Conservation (phyloP, 2,888 invertebrate genomes). For the Protula sp. region DNA sequence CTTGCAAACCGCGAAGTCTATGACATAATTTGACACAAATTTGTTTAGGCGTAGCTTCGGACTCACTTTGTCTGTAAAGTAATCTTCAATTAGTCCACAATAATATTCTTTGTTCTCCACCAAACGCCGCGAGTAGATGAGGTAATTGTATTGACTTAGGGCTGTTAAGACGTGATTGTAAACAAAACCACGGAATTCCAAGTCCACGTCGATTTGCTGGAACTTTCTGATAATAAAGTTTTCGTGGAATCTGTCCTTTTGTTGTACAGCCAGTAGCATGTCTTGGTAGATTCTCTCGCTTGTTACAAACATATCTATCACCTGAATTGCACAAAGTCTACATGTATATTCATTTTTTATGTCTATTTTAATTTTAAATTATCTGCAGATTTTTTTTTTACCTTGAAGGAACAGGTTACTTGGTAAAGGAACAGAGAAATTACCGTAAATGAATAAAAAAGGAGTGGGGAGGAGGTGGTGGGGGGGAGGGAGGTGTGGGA, state of each 20-base stretch:
- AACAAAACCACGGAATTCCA: slow-evolving; percentile 42
- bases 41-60: neutral
- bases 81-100: neutral
- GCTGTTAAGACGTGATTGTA: slow-evolving; percentile 27
- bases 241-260: slow-evolving; percentile 28
- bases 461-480: no score
- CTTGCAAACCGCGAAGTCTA: neutral
- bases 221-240: slow-evolving; percentile 37
- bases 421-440: no score
- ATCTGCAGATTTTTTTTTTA: no score
- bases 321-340: no score
- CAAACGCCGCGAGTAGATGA: slow-evolving; percentile 31
- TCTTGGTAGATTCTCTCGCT: slow-evolving; percentile 43
- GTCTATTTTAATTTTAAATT: no score
- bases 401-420: no score
- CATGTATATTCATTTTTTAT: no score
- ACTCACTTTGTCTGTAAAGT: neutral
- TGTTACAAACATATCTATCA: slow-evolving; percentile 33
- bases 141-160: slow-evolving; percentile 38
- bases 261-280: slow-evolving; percentile 32
- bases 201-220: slow-evolving; percentile 36
- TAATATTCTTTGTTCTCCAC: neutral
- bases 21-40: neutral
- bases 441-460: no score
- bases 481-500: no score